phyloP scores from a whole-genome alignment of 2,797 vertebrate species.

The Glyptemys insculpta region DNA sequence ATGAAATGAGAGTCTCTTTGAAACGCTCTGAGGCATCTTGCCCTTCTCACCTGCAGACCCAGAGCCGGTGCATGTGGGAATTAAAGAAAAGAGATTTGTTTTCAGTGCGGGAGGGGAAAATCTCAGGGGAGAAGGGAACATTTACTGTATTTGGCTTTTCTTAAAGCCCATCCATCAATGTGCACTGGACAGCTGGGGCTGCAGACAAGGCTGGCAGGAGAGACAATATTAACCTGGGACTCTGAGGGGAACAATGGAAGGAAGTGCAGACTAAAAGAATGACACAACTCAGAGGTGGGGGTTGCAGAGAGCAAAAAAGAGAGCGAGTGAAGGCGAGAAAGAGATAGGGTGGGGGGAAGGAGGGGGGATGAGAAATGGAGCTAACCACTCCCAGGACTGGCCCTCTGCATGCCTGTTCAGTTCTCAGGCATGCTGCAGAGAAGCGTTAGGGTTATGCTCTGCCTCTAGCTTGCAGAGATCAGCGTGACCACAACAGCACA shows the following conservation, averaged over 20 bases:
- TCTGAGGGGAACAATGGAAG: conserved; percentile 17
- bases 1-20: rapidly evolving
- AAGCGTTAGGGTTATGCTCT: background rate
- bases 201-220: background rate
- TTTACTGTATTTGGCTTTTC: background rate
- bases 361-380: background rate
- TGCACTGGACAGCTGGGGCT: background rate
- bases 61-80: rapidly evolving
- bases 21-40: background rate
- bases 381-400: background rate
- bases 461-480: background rate
- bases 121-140: background rate
- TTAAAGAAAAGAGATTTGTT: background rate
- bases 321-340: background rate
- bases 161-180: background rate
- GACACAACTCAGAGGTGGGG: rapidly evolving
- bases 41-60: background rate
- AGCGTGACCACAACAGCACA: background rate
- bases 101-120: background rate
- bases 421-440: background rate
- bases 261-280: background rate
- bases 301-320: rapidly evolving
- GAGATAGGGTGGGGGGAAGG: background rate
- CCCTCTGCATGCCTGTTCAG: rapidly evolving
- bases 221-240: background rate